Evolutionary conservation across 2,888 invertebrate species (phyloP), one percentile per base, ranked within the genome.

Genomic region (Mamestra brassicae): DNA sequence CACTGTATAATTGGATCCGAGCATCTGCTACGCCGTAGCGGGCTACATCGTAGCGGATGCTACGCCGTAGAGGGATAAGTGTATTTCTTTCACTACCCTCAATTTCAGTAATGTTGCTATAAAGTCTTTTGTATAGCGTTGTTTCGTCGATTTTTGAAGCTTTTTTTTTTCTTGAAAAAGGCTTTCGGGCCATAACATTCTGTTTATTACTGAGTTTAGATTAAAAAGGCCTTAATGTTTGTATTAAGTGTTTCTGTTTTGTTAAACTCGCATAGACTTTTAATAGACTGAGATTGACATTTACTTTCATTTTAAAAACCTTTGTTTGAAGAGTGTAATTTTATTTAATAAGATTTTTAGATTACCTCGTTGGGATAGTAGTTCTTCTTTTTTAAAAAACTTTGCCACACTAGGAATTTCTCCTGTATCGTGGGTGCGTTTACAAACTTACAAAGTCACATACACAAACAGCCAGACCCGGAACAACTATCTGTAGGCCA

Each of bases 61-160:
- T 82, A 69, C 82, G 77, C 34, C 78, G 82, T 82, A 80, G 82
- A 68, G 34, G 42, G 50, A 68, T 58, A 50, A 34, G 36, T 66
- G 78, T 68, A 45, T 71, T 72, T 75, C 60, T 78, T 78, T 50
- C 47, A 54, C 47, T 60, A 78, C 60, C 68, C 77, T 64, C 77
- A 76, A 81, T 80, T 81, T 76, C 38, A 78, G 52, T 57, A 58
- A 71, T 81, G 80, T 71, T 67, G 34, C 34, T 47, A 75, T 78
- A 75, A 75, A 78, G 47, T n/a, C 60, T 42, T 78, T 70, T 77
- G 54, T 70, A 52, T 38, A 45, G 58, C 36, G 13, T 68, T 52
- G 13, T 45, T 75, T 45, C 45, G 69, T 78, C 7, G 77, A 60
- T n/a, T 38, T 78, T 38, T 15, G 15, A 69, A 45, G 2, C 26